Evolutionary conservation across 2,888 invertebrate genomes (phyloP).

Genomic region (Napeogenes sylphis): DNA sequence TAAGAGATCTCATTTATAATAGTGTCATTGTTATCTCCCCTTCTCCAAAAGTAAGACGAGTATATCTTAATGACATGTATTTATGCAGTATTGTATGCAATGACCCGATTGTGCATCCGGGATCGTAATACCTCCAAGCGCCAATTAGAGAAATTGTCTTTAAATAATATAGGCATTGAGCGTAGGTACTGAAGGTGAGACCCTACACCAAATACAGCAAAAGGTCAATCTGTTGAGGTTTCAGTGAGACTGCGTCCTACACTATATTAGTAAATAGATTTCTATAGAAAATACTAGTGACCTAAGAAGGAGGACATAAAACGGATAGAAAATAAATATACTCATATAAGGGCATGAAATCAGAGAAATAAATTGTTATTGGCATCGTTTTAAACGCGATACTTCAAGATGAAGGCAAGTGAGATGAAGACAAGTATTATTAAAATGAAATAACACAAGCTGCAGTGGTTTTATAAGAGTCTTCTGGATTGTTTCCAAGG

Average conservation of each 20-base stretch:
- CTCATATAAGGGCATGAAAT: conserved; percentile 29
- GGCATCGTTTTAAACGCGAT: conserved; percentile 21
- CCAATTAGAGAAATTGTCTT: conserved; percentile 18
- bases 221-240: conserved; percentile 19
- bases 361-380: conserved; percentile 25
- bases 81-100: conserved; percentile 24
- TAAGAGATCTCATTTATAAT: neutral
- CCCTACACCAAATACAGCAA: conserved; percentile 13
- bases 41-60: conserved; percentile 7
- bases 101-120: conserved; percentile 18
- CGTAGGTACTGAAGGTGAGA: conserved; percentile 4
- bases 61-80: conserved; percentile 16
- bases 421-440: neutral
- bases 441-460: neutral
- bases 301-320: conserved; percentile 24
- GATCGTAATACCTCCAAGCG: conserved; percentile 17
- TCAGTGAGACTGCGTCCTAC: conserved; percentile 16
- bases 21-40: neutral
- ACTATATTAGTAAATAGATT: conserved; percentile 20
- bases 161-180: conserved; percentile 10
- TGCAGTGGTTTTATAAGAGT: neutral
- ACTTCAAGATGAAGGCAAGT: conserved; percentile 22
- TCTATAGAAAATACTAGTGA: conserved; percentile 28
- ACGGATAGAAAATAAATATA: conserved; percentile 29
- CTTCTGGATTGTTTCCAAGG: too few species aligned